A percentile compares a stretch with the other conserved stretches of the same genome.
Conservation (phyloP, 1,140 invertebrate genomes). For the Macrobrachium nipponense region DNA sequence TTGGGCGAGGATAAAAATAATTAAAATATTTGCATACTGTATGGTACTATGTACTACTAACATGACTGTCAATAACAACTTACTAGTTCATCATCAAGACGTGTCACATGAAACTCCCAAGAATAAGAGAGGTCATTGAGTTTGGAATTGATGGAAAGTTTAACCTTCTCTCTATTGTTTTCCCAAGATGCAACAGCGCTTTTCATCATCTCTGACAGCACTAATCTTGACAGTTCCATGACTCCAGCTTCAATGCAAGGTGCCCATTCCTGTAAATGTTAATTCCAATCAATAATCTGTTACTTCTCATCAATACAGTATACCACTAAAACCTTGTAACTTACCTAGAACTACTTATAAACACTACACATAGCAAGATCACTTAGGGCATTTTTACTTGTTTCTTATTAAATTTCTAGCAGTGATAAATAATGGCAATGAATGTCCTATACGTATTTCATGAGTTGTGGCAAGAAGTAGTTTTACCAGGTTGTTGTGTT, state of each 20-base stretch:
- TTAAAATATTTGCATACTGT: background rate
- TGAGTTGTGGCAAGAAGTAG: too few relatives aligned
- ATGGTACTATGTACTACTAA: background rate
- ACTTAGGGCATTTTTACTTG: too few relatives aligned
- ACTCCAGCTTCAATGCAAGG: conserved; percentile 40
- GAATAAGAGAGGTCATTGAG: conserved; percentile 31
- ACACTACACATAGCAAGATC: too few relatives aligned
- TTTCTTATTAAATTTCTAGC: too few relatives aligned
- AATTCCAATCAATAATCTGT: background rate
- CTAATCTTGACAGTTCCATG: conserved; percentile 20
- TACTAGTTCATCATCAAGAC: conserved; percentile 42
- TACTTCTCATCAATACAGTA: too few relatives aligned
- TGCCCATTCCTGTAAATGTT: conserved; percentile 27
- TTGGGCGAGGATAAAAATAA: background rate
- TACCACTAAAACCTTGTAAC: too few relatives aligned
- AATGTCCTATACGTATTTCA: too few relatives aligned
- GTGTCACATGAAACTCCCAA: conserved; percentile 38
- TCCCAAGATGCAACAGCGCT: conserved; percentile 17
- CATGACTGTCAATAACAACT: background rate
- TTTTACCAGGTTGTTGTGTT: too few relatives aligned
- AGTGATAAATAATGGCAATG: too few relatives aligned
- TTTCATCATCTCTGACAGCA: conserved; percentile 28
- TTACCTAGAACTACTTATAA: too few relatives aligned
- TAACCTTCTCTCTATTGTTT: background rate
- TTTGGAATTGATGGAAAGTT: conserved; percentile 12